Conservation (phyloP, 2,797 vertebrate genomes). For the Antrozous pallidus region DNA sequence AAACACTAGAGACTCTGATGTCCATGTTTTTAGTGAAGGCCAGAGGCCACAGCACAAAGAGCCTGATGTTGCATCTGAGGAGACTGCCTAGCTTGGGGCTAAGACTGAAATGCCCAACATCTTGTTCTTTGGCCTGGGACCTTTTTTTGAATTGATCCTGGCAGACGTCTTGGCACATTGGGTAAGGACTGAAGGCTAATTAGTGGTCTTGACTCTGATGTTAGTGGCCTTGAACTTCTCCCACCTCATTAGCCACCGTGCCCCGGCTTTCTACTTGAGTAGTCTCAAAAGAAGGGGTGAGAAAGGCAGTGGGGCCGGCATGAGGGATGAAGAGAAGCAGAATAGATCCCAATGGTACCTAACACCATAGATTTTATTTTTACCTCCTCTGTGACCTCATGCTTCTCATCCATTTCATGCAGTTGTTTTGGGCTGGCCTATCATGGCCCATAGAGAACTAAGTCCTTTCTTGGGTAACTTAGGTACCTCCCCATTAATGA, state of each 20-base stretch:
- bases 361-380: neutral
- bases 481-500: neutral
- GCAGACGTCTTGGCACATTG: too few species aligned
- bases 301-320: neutral
- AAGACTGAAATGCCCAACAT: too few species aligned
- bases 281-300: neutral
- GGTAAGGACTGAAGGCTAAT: neutral
- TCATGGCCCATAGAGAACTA: neutral
- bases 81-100: neutral
- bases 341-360: neutral
- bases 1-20: neutral
- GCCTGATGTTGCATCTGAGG: neutral
- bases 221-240: neutral
- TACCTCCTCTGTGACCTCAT: neutral
- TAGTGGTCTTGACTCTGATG: neutral
- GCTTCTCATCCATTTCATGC: neutral
- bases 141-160: too few species aligned
- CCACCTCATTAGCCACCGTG: fast-evolving
- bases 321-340: neutral
- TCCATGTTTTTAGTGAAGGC: neutral
- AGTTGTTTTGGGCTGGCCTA: neutral
- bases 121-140: too few species aligned
- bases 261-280: neutral
- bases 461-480: neutral
- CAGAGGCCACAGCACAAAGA: neutral